Base-by-base conservation (phyloP, 2,888 invertebrate species). In the Synergus laeviventris region DNA sequence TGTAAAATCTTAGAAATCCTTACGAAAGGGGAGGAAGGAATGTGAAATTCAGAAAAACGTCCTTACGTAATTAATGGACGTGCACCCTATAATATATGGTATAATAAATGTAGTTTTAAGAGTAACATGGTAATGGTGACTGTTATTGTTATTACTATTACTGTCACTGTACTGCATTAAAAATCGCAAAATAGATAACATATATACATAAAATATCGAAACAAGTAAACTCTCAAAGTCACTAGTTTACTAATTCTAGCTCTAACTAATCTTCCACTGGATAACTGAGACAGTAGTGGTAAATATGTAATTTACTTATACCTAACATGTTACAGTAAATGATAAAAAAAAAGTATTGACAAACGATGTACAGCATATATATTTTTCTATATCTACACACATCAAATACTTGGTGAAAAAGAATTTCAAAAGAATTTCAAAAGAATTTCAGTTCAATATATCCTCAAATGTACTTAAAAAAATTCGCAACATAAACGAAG, bases 161-260 rank as follows among this genome's bases (percentile, higher is more conserved):
- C 4, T 66, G 21, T 66, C n/a, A n/a, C 49, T 49, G n/a, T 24
- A n/a, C 49, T 49, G n/a, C 0, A n/a, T 49, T n/a, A n/a, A 2
- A 14, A 66, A 66, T 66, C 16, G 24, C 24, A 31, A 42, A 21
- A 49, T n/a, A 49, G 16, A n/a, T 49, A 14, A 56, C 21, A 12
- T 5, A 12, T 18, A 56, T 56, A 5, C 21, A 56, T 21, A 56
- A 76, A 64, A 45, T 59, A 31, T 31, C 31, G n/a, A 74, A 16
- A 75, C 16, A 54, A 45, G 66, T 79, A 62, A 49, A 66, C 16
- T 66, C 73, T 74, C 21, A 45, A 76, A 54, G 21, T 38, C 11
- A n/a, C 36, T 45, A 59, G 21, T 77, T 78, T 54, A 64, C 76
- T 78, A 64, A 42, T 16, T 77, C 62, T 64, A 74, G 24, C n/a